Evolutionary conservation across 2,888 invertebrate genomes (phyloP), one percentile per base, ranked within the genome.

Genomic region (Lochmaea crataegi): DNA sequence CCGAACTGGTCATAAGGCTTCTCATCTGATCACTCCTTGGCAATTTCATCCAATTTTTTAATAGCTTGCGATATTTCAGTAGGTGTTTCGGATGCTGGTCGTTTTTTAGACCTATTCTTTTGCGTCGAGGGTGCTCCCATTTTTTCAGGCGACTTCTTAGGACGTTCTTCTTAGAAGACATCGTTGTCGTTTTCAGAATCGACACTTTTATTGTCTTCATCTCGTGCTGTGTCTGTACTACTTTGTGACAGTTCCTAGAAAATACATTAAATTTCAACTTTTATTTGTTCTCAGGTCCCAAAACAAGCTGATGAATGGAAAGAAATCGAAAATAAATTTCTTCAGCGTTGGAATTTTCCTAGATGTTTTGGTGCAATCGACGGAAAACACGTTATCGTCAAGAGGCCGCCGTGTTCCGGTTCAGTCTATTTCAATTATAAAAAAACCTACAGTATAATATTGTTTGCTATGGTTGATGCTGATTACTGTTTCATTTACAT

Each of bases 381-480:
- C 11, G 42, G 42, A 1, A 42, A 42, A 42, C 42, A 42, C 42
- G 7, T 7, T 42, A 11, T 42, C 2, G 4, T 42, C 6, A 7
- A 11, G 11, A 42, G 11, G 42, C 42, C 42, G 1, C 41, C 73
- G 14, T 72, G 80, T 60, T 76, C 74, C 58, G 82, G 81, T 66
- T 79, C 78, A 32, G 78, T 80, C 65, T 57, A 57, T 9, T 57
- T 22, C 26, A 57, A 57, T 57, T 26, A 57, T 26, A 48, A 57
- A 57, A 70, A 51, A 1, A 75, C 74, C 75, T 81, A 81, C 69
- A 84, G 83, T 71, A 80, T 84, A 45, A 83, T 86, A 11, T 74
- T 87, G 63, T 77, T 85, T 68, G 84, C 82, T 57, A 65, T 85
- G 22, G 18, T 57, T 57, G 57, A 57, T 53, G 53, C n/a, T 2